These are phyloP conservation scores for Diorhabda sublineata DNA, from an alignment of 1,140 invertebrate genomes.

Conservation along the genomic window DNA sequence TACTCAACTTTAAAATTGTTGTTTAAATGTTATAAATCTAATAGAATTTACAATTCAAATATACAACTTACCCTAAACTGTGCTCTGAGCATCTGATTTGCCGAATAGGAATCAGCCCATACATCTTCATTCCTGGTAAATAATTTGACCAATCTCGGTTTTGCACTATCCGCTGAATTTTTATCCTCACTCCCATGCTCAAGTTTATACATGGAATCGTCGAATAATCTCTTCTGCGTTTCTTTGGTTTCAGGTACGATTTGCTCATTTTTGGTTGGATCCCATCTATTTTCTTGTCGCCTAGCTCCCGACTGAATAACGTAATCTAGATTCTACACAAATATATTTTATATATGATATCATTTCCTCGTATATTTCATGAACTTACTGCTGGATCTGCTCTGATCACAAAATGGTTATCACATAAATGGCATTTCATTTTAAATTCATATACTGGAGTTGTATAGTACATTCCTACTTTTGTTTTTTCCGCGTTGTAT, in stretches of 20 bases:
- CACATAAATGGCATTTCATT: slow-evolving; percentile 99
- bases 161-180: slow-evolving; percentile 63
- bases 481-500: slow-evolving; percentile 99
- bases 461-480: slow-evolving; percentile 97
- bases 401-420: slow-evolving; percentile 98
- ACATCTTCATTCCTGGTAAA: slow-evolving; percentile 71
- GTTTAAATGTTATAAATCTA: too few species aligned
- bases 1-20: too few species aligned
- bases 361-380: neutral
- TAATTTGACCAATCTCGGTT: slow-evolving; percentile 68
- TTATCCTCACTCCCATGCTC: slow-evolving; percentile 87
- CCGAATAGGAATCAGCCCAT: slow-evolving; percentile 87
- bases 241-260: slow-evolving; percentile 87
- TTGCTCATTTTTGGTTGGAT: slow-evolving; percentile 94
- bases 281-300: slow-evolving; percentile 96
- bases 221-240: slow-evolving; percentile 78
- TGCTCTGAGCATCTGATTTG: slow-evolving; percentile 77
- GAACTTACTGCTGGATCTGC: slow-evolving; percentile 90
- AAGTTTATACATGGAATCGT: slow-evolving; percentile 95
- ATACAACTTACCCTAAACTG: slow-evolving; percentile 71
- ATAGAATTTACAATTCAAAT: too few species aligned
- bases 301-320: slow-evolving; percentile 90
- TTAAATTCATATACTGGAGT: slow-evolving; percentile 97
- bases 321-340: slow-evolving; percentile 91
- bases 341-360: slow-evolving; percentile 22